Evolutionary conservation across 2,113 vertebrate species (phyloP).

Genomic region (Narcine bancroftii): DNA sequence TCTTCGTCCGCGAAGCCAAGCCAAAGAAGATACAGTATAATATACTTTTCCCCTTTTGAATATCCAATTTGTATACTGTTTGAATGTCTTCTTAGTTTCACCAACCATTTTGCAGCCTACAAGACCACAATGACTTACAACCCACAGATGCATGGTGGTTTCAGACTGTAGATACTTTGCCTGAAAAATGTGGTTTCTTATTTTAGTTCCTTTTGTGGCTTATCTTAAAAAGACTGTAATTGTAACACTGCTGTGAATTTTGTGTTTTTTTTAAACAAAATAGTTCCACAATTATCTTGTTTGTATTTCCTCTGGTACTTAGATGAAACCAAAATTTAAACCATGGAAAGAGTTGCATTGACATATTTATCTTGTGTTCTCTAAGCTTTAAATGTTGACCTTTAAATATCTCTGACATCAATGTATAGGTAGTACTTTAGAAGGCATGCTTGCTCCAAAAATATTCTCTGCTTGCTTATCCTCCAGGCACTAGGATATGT

Average conservation of each 20-base stretch:
- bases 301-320: constrained; percentile 10
- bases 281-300: constrained; percentile 1
- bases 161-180: not conserved
- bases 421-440: not conserved
- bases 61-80: not conserved
- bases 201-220: constrained; percentile 21
- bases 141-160: not conserved
- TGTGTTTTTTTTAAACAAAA: not conserved
- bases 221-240: constrained; percentile 2
- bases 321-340: not conserved
- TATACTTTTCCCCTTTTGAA: not conserved
- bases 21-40: too few relatives aligned
- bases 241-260: not conserved
- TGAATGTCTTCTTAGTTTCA: not conserved
- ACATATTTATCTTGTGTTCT: not conserved
- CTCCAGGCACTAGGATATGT: not conserved
- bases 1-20: too few relatives aligned
- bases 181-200: constrained; percentile 31
- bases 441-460: not conserved
- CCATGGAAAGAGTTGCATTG: constrained; percentile 28
- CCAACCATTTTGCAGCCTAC: not conserved
- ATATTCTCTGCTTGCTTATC: not conserved
- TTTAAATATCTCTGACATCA: not conserved
- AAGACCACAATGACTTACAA: constrained; percentile 21
- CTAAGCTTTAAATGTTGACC: not conserved